A percentile compares a stretch with the other conserved stretches of the same genome.
Evolutionary conservation across 2,888 invertebrate genomes (phyloP).

Genomic region (Corythucha ciliata): DNA sequence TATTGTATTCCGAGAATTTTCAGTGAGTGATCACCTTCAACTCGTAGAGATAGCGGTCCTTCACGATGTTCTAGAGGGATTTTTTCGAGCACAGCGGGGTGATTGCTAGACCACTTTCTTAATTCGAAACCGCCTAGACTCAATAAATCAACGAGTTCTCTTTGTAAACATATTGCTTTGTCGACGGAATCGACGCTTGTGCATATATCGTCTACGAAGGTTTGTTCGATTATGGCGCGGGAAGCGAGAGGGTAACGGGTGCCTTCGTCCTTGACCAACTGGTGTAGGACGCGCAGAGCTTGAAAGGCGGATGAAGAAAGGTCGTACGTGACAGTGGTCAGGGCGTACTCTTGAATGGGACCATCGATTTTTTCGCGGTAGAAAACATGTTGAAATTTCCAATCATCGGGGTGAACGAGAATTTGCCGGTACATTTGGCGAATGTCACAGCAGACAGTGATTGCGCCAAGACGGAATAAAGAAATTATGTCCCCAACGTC

Average conservation of each 20-base stretch:
- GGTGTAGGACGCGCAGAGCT: background rate
- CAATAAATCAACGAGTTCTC: background rate
- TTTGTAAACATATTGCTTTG: background rate
- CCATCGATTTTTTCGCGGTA: background rate
- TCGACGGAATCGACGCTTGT: background rate
- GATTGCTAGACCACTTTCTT: conserved; percentile 16
- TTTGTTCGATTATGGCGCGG: background rate
- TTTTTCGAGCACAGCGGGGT: background rate
- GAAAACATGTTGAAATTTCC: background rate
- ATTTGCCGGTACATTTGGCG: background rate
- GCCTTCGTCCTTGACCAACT: background rate
- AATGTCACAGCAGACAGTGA: background rate
- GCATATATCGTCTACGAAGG: background rate
- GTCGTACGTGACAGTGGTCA: background rate
- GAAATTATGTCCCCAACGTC: no score
- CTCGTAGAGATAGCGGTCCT: no score
- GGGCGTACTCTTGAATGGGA: background rate
- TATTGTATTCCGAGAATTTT: no score
- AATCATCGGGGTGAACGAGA: background rate
- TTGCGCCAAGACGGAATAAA: background rate
- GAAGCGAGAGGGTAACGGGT: background rate
- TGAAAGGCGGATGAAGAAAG: background rate
- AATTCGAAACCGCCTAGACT: conserved; percentile 7
- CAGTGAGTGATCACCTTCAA: no score
- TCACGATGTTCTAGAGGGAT: no score